These are phyloP conservation scores for Xenopus tropicalis DNA, from an alignment of 2,113 vertebrate species.

Conservation along the genomic window UCB_Xtro_10.0 CM004450.2:67800501-67801000, in stretches of 20 bases:
- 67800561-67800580: constrained; percentile 26
- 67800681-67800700: constrained; percentile 34
- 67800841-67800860: too few species aligned
- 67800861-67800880: too few species aligned
- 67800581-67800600: constrained; percentile 41
- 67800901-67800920: too few species aligned
- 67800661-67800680: constrained; percentile 29
- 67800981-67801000: too few species aligned
- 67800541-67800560: constrained; percentile 31
- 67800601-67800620: constrained; percentile 40
- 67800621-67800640: constrained; percentile 41
- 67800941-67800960: too few species aligned
- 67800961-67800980: too few species aligned
- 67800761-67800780: not conserved
- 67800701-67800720: constrained; percentile 31
- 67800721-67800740: not conserved
- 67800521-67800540: constrained; percentile 15
- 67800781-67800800: not conserved
- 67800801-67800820: too few species aligned
- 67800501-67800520: constrained; percentile 30
- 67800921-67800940: too few species aligned
- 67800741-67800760: not conserved
- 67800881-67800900: too few species aligned
- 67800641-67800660: constrained; percentile 43
- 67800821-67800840: too few species aligned